Percentiles rank a stretch among this genome's conserved stretches.
phyloP scores from a whole-genome alignment of 2,888 invertebrate genomes.

The Ashinkailepas kermadecensis region DNA sequence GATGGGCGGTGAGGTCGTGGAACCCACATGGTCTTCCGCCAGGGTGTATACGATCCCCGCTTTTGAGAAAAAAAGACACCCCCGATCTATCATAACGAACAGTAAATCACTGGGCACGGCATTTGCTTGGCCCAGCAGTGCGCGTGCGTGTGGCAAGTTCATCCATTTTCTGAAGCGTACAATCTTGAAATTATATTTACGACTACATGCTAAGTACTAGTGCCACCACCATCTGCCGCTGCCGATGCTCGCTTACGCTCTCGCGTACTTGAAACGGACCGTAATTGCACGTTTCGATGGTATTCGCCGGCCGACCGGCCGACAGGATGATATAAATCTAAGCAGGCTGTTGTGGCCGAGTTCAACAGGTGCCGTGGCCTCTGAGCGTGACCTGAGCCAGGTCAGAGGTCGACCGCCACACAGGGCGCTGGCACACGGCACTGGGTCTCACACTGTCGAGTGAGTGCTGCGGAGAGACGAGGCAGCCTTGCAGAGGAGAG shows the following conservation, averaged over 20 bases:
- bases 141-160: neutral
- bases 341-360: no score
- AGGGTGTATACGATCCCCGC: neutral
- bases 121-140: neutral
- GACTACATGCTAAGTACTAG: neutral
- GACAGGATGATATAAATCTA: neutral
- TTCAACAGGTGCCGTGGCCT: no score
- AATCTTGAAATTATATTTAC: conserved; percentile 16
- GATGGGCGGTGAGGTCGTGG: no score
- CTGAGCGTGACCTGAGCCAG: no score
- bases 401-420: no score
- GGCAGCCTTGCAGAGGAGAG: no score
- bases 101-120: neutral
- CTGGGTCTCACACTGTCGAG: no score
- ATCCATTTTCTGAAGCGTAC: neutral
- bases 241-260: neutral
- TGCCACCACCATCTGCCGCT: neutral
- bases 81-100: neutral
- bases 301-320: neutral
- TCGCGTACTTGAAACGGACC: neutral
- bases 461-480: no score
- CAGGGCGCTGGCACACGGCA: no score
- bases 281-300: conserved; percentile 16
- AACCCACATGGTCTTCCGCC: no score
- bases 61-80: neutral